Evolutionary conservation across 2,113 vertebrate species (phyloP).

Genomic region (Motacilla tschutschensis): DNA sequence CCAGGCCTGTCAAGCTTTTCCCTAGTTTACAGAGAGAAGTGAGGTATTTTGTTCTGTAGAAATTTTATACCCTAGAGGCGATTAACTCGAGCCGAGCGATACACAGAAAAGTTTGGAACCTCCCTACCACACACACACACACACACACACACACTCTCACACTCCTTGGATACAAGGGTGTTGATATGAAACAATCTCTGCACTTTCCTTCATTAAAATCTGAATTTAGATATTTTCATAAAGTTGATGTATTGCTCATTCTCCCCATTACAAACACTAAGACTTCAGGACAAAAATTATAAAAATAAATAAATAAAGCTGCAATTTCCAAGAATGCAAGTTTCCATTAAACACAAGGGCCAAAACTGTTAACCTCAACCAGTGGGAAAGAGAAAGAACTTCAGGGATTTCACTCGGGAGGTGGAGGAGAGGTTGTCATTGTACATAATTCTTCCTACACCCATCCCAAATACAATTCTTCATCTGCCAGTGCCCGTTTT

Average conservation of each 20-base stretch:
- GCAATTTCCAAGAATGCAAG: constrained; percentile 69
- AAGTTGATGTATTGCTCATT: constrained; percentile 46
- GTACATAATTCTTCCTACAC: neutral
- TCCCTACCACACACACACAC: neutral
- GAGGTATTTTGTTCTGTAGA: neutral
- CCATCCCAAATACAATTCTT: neutral
- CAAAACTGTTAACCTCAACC: constrained; percentile 39
- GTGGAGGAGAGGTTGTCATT: neutral
- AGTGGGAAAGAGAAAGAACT: constrained; percentile 19
- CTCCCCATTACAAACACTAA: constrained; percentile 7
- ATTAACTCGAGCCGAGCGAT: neutral
- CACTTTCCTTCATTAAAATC: constrained; percentile 41
- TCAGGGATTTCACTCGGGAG: neutral
- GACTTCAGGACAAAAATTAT: neutral
- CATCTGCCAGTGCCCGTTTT: neutral
- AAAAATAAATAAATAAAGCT: neutral
- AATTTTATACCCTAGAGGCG: neutral
- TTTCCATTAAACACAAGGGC: constrained; percentile 62
- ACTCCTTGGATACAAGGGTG: neutral
- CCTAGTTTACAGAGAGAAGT: neutral
- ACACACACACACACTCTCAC: neutral
- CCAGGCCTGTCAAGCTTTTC: neutral
- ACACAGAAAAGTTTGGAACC: neutral
- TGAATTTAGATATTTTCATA: constrained; percentile 56
- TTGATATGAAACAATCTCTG: constrained; percentile 1